Evolutionary conservation across 2,888 invertebrate genomes (phyloP), one percentile per base, ranked within the genome.

Genomic region (Netelia melanura): DNA sequence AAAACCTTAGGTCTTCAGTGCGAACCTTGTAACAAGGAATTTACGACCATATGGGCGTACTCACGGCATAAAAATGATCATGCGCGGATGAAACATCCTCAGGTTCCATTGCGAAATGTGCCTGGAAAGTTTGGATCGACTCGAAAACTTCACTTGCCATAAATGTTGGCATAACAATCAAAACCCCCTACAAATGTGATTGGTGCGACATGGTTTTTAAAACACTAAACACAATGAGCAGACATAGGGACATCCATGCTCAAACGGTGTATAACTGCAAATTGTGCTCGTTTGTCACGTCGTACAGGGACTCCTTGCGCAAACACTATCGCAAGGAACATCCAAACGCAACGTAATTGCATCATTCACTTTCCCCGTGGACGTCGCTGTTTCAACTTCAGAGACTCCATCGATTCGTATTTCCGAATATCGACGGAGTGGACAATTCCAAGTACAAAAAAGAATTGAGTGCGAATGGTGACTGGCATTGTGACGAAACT

Each of bases 101-200:
- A 62, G 3, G 21, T 10, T 0, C 54, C 94, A 71, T 62, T 86
- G 86, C 61, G 58, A 84, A 9, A 44, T 23, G 11, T 86, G 86
- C 67, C 14, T 58, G 30, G 58, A 21, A 38, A 17, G 25, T 58
- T 38, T 10, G 38, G n/a, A 43, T 54, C 3, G 3, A 64, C 6
- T 38, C 38, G 38, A 38, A 38, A 6, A 6, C 8, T 38, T 38
- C 6, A 38, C 6, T 6, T 0, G 6, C 8, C 58, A 21, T 58
- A 58, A 58, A 14, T 3, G n/a, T 43, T 72, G 71, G 9, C 78
- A 72, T 43, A 72, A 25, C 11, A 30, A 56, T 25, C 56, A 67
- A n/a, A 74, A 67, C 67, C 74, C 74, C 74, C 25, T 71, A 58
- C 65, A 58, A 80, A 48, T 80, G 80, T 54, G 74, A 80, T 48